Percentiles rank a stretch among this genome's conserved stretches.
Evolutionary conservation across 2,888 invertebrate species (phyloP).

Genomic region (Drosophila hamatofila): DNA sequence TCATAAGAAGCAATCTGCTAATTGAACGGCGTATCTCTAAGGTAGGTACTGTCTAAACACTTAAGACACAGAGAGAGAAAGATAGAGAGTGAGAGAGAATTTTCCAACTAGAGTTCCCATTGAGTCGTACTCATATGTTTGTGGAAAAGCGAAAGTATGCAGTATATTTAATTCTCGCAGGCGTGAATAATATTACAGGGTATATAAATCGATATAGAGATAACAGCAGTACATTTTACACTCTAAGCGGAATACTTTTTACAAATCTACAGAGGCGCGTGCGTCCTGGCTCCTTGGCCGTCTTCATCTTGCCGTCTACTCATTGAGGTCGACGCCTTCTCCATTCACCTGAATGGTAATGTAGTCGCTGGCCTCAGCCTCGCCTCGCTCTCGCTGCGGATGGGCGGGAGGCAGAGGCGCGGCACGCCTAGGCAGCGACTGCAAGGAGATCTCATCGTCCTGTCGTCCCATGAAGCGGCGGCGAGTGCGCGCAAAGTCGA

Average conservation of each 20-base stretch:
- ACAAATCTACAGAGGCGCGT: conserved; percentile 17
- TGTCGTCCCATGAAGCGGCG: conserved; percentile 69
- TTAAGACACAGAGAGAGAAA: too few species aligned
- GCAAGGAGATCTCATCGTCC: conserved; percentile 72
- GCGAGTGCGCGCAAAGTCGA: conserved; percentile 68
- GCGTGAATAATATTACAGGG: conserved; percentile 9
- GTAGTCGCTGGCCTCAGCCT: conserved; percentile 40
- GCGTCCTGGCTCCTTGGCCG: neutral
- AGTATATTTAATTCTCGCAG: conserved; percentile 6
- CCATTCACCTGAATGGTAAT: conserved; percentile 79
- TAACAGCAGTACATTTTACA: conserved; percentile 22
- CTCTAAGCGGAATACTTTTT: conserved; percentile 27
- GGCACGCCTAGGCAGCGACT: conserved; percentile 40
- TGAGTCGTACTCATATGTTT: neutral
- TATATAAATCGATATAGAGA: conserved; percentile 9
- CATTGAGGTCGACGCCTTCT: conserved; percentile 73
- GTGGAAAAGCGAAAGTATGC: conserved; percentile 4
- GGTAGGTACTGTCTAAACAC: too few species aligned
- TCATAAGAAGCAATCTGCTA: too few species aligned
- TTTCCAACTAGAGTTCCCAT: neutral
- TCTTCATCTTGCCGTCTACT: conserved; percentile 34
- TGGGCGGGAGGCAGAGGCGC: conserved; percentile 12
- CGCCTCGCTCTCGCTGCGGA: conserved; percentile 22
- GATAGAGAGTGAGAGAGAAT: too few species aligned
- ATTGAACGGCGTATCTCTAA: too few species aligned